These are phyloP conservation scores for Ganaspis sp. DNA, from an alignment of 1,140 invertebrate genomes.

Conservation along the genomic window DNA sequence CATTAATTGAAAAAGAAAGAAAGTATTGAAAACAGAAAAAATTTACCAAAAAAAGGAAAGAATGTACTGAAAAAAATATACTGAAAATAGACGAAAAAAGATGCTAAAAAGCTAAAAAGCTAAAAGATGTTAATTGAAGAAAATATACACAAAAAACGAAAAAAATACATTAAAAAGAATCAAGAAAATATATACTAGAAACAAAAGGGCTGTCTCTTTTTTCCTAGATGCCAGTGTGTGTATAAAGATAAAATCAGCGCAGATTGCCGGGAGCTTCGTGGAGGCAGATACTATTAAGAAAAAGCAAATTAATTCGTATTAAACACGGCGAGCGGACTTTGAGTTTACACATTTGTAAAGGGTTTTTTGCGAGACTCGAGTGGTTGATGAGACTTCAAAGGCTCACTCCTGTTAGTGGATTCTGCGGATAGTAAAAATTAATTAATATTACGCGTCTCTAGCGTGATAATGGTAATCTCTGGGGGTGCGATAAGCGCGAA, in stretches of 20 bases:
- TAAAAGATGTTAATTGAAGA: too few relatives aligned
- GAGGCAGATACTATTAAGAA: background rate
- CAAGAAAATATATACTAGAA: too few relatives aligned
- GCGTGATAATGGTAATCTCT: constrained; percentile 6
- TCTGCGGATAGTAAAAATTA: constrained; percentile 19
- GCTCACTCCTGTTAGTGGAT: background rate
- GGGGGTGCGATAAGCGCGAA: background rate
- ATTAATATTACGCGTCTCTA: constrained; percentile 6
- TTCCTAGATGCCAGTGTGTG: too few relatives aligned
- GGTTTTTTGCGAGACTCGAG: background rate
- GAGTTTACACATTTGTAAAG: background rate
- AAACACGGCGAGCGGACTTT: background rate
- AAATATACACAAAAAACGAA: too few relatives aligned
- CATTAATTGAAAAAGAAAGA: too few relatives aligned
- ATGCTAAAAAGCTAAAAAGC: too few relatives aligned
- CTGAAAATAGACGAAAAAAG: too few relatives aligned
- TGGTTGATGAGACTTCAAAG: constrained; percentile 19
- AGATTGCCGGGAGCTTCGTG: background rate
- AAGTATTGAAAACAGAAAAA: too few relatives aligned
- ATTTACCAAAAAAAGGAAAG: too few relatives aligned
- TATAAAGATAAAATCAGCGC: background rate
- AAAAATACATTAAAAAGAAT: too few relatives aligned
- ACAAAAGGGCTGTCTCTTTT: too few relatives aligned
- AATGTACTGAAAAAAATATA: too few relatives aligned
- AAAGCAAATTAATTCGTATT: constrained; percentile 1